Conservation (phyloP, 2,888 invertebrate genomes). For the Xanthorhoe spadicearia region DNA sequence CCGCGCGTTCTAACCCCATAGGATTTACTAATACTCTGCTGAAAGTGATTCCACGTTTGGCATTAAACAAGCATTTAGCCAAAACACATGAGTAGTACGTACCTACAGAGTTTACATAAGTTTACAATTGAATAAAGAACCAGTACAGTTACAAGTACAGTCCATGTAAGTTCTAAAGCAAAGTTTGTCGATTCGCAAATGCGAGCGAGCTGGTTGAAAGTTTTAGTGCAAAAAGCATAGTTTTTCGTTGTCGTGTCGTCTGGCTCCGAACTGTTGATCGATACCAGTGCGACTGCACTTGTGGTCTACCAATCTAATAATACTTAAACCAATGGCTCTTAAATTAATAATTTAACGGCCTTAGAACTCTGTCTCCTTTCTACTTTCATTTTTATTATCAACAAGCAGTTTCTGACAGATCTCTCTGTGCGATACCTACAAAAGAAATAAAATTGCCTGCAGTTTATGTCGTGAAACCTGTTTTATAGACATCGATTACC, state of each 20-base stretch:
- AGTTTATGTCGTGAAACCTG: constrained; percentile 40
- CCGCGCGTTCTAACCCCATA: constrained; percentile 4
- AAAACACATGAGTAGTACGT: constrained; percentile 10
- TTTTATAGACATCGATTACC: constrained; percentile 49
- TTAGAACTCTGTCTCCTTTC: neutral
- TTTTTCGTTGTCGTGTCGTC: constrained; percentile 69
- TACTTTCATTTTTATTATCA: neutral
- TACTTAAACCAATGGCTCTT: neutral
- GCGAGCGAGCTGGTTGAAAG: constrained; percentile 52
- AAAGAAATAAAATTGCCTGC: constrained; percentile 29
- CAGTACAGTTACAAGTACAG: constrained; percentile 38
- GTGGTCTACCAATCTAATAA: constrained; percentile 5
- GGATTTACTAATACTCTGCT: constrained; percentile 21
- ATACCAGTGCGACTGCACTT: constrained; percentile 62
- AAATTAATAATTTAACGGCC: neutral
- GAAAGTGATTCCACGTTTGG: constrained; percentile 22
- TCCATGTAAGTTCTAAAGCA: constrained; percentile 44
- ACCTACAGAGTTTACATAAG: constrained; percentile 17
- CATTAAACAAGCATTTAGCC: constrained; percentile 17
- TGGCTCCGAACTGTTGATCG: constrained; percentile 69
- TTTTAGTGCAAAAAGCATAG: constrained; percentile 68
- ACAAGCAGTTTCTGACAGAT: constrained; percentile 5
- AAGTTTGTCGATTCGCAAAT: constrained; percentile 53
- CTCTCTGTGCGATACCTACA: constrained; percentile 20
- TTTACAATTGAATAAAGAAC: constrained; percentile 34